Evolutionary conservation across 2,113 vertebrate species (phyloP), one percentile per base, ranked within the genome.

Genomic region (Callopanchax toddi): DNA sequence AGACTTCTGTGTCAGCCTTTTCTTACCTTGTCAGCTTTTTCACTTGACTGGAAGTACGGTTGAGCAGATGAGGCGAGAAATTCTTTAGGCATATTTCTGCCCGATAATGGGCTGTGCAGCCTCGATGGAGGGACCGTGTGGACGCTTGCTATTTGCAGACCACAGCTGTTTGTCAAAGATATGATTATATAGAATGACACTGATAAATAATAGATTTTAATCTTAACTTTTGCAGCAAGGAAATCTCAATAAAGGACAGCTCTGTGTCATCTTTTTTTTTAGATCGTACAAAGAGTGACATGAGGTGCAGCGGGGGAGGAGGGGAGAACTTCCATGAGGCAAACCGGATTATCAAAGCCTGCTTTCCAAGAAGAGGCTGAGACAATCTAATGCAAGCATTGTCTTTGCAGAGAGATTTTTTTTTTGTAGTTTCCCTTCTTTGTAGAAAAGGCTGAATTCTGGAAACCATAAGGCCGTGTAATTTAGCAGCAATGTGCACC

Each of bases 121-220:
- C 69, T 49, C 52, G 9, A 22, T 53, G 69, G 66, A 54, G 48
- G 70, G 59, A 65, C 50, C 18, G 44, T n/a, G 62, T 29, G 67
- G 63, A 78, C 50, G 59, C 68, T 20, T 74, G 73, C 78, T 81
- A 78, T 89, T 83, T 85, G 83, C 69, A 67, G 60, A 76, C 34
- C 74, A 48, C 88, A 86, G 82, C 86, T 90, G 85, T 87, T 89
- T 82, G 82, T 87, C 60, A 87, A 76, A 87, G 88, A 89, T 87
- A 90, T 67, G 62, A 85, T 87, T 81, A 74, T 81, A 44, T 57
- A 48, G 60, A 74, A 70, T 67, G 85, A 81, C 72, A 78, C 22
- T 65, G 78, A 88, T 76, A 75, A 71, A 79, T 77, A 40, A 59
- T 22, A 76, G 77, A 85, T 82, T 81, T 86, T 45, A 71, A 87